Evolutionary conservation across 2,797 vertebrate genomes (phyloP).

Genomic region (Protonibea diacanthus): DNA sequence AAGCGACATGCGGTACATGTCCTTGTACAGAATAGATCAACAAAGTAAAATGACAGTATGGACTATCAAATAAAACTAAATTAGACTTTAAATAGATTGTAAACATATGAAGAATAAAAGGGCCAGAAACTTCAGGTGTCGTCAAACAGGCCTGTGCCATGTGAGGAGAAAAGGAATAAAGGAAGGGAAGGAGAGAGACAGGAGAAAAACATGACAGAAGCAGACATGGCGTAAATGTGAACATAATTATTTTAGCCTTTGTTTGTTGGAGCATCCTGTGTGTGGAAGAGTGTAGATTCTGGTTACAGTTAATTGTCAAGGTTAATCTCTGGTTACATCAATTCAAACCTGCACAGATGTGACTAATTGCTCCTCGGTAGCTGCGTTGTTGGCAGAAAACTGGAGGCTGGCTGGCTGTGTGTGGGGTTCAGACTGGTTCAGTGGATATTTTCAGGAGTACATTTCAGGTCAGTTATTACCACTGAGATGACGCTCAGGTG

Average conservation of each 20-base stretch:
- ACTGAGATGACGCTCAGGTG: constrained; percentile 24
- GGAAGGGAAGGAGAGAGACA: background rate
- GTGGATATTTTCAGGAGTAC: constrained; percentile 13
- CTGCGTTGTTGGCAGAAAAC: constrained; percentile 3
- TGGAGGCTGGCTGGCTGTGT: constrained; percentile 7
- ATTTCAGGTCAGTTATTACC: constrained; percentile 40
- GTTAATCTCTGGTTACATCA: constrained; percentile 11
- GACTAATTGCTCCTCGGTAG: background rate
- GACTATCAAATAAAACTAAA: too few species aligned
- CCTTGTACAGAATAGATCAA: too few species aligned
- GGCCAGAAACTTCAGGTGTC: too few species aligned
- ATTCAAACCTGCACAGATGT: constrained; percentile 2
- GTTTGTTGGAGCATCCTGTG: background rate
- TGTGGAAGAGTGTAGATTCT: constrained; percentile 3
- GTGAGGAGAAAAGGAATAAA: background rate
- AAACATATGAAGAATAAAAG: too few species aligned
- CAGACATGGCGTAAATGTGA: background rate
- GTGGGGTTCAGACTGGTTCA: constrained; percentile 1
- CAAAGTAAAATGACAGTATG: background rate
- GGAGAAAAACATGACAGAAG: background rate
- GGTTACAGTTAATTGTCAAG: background rate
- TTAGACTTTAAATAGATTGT: too few species aligned
- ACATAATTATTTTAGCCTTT: background rate
- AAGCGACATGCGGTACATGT: too few species aligned
- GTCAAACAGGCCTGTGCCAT: too few species aligned